Evolutionary conservation across 2,797 vertebrate species (phyloP), one percentile per base, ranked within the genome.

Genomic region (Smutsia temminckii): DNA sequence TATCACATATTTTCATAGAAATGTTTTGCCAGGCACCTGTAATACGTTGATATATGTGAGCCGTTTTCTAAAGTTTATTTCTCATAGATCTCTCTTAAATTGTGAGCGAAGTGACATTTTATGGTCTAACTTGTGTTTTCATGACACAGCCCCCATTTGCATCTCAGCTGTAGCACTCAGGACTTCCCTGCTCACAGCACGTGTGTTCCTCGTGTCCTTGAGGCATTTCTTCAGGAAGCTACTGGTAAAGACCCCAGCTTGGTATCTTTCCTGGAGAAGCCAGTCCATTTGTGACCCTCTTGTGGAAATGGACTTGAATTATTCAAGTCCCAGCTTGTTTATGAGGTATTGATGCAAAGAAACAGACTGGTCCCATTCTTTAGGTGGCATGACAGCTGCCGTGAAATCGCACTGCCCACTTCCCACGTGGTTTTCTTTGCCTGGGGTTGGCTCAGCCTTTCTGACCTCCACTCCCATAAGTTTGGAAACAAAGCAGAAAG

Each of bases 91-190:
- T 96, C 96, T 95, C 80, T 91, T 96, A 77, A 86, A 34, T 75
- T 93, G 96, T 93, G 89, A 87, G 83, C 17, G 88, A 90, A 95
- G 91, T 96, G 97, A 96, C 97, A 95, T 94, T 78, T 98, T 96
- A 97, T 97, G 27, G 80, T 93, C 93, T 95, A 55, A 77, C 96
- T 97, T 97, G 95, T 97, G 85, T 97, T 97, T 98, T 96, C 95
- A 68, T 85, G 97, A 93, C 93, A 94, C 93, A 95, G 93, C 89
- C 93, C 96, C 96, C 90, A 94, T 97, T 93, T 71, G 77, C 94
- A 81, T 90, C 93, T 96, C 94, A 51, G 63, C 80, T 69, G 32
- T 49, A 51, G 51, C 37, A 34, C 18, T 95, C 81, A 61, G 85
- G 81, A 55, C 78, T 95, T 91, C 92, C 95, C 84, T 59, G 37